Evolutionary conservation across 2,888 invertebrate genomes (phyloP).

Genomic region (Melangyna quadrimaculata): DNA sequence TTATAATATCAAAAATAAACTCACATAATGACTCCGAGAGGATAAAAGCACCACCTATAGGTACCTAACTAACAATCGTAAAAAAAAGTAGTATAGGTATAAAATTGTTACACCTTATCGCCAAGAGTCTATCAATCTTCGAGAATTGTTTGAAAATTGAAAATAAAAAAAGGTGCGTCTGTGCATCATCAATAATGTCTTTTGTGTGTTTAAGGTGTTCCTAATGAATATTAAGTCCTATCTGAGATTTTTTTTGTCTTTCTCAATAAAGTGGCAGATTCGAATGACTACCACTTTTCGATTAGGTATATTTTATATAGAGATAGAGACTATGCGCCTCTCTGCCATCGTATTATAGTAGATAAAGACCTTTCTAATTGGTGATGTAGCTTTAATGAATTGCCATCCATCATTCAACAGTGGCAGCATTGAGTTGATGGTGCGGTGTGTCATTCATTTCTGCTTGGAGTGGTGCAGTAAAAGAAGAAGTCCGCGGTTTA

Average conservation of each 20-base stretch:
- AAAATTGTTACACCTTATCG: slow-evolving; percentile 40
- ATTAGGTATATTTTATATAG: background rate
- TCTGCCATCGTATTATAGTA: background rate
- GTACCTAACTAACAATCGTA: background rate
- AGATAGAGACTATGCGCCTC: background rate
- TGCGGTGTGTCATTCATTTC: background rate
- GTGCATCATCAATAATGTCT: slow-evolving; percentile 1
- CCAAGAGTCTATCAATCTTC: slow-evolving; percentile 47
- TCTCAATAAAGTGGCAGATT: slow-evolving; percentile 32
- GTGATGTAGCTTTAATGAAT: slow-evolving; percentile 66
- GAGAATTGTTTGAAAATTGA: background rate
- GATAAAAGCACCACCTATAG: background rate
- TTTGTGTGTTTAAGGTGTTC: slow-evolving; percentile 29
- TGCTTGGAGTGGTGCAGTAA: background rate
- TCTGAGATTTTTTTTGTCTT: background rate
- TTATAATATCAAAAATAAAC: slow-evolving; percentile 8
- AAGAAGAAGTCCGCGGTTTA: slow-evolving; percentile 12
- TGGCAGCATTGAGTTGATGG: slow-evolving; percentile 3
- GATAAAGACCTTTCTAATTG: slow-evolving; percentile 63
- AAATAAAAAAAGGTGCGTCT: slow-evolving; percentile 21
- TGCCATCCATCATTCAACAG: slow-evolving; percentile 57
- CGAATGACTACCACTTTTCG: slow-evolving; percentile 32
- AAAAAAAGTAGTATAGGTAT: background rate
- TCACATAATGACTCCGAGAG: background rate
- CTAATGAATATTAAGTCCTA: slow-evolving; percentile 48